A percentile compares a stretch with the other conserved stretches of the same genome.
These are phyloP conservation scores for Polydesmus complanatus DNA, from an alignment of 2,888 invertebrate genomes.

Conservation along the genomic window DNA sequence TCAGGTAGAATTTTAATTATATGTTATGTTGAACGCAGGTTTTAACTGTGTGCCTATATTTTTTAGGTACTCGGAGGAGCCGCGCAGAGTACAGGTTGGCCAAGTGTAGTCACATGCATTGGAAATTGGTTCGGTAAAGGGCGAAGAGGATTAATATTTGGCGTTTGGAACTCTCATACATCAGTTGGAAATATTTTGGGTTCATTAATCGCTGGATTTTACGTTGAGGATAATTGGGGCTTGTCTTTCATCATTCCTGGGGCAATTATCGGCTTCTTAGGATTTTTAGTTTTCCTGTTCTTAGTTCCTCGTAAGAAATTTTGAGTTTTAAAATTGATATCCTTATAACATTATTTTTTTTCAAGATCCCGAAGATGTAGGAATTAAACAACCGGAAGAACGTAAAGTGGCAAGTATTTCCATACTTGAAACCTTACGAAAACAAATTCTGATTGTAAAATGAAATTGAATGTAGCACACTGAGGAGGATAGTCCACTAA, in stretches of 20 bases:
- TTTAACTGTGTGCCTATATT: neutral
- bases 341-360: neutral
- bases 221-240: slow-evolving; percentile 77
- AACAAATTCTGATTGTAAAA: neutral
- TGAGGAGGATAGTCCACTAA: slow-evolving; percentile 26
- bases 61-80: slow-evolving; percentile 61
- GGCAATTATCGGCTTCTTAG: slow-evolving; percentile 55
- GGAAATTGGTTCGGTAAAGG: slow-evolving; percentile 93
- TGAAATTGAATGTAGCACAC: slow-evolving; percentile 15
- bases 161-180: slow-evolving; percentile 94
- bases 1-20: slow-evolving; percentile 45
- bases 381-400: slow-evolving; percentile 37
- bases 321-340: neutral
- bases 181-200: slow-evolving; percentile 90
- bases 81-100: slow-evolving; percentile 90
- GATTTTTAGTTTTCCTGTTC: slow-evolving; percentile 63
- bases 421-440: neutral
- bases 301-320: slow-evolving; percentile 49
- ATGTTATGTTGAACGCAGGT: neutral
- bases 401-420: slow-evolving; percentile 15
- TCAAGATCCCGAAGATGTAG: slow-evolving; percentile 56
- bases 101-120: slow-evolving; percentile 79
- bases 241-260: slow-evolving; percentile 85
- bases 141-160: slow-evolving; percentile 59
- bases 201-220: slow-evolving; percentile 71